A percentile compares a stretch with the other conserved stretches of the same genome.
phyloP scores from a whole-genome alignment of 2,113 vertebrate species.

The Malurus melanocephalus region DNA sequence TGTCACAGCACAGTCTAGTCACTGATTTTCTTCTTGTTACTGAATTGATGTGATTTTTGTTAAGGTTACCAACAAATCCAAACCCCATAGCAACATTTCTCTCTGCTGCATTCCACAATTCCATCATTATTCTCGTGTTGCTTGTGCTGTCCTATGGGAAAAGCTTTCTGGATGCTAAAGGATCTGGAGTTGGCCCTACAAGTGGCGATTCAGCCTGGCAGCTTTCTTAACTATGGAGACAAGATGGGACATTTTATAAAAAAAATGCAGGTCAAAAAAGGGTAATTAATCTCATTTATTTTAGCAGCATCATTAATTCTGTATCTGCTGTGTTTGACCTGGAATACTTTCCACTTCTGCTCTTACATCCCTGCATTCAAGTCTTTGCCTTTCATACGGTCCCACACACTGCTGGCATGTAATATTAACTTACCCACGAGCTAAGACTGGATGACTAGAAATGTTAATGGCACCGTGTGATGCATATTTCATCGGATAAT shows the following conservation, averaged over 20 bases:
- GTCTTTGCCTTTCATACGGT: neutral
- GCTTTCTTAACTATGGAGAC: neutral
- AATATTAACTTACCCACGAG: slow-evolving; percentile 21
- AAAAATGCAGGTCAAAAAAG: neutral
- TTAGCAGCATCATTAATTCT: slow-evolving; percentile 37
- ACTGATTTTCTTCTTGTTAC: neutral
- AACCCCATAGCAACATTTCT: neutral
- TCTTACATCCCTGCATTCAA: neutral
- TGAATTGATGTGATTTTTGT: neutral
- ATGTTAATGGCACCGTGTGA: slow-evolving; percentile 10
- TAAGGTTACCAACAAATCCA: neutral
- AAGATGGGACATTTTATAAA: neutral
- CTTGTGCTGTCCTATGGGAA: neutral
- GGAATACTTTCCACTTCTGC: slow-evolving; percentile 24
- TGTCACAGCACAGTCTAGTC: neutral
- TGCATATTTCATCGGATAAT: slow-evolving; percentile 64
- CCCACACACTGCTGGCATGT: slow-evolving; percentile 1
- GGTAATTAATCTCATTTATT: neutral
- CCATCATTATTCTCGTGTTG: neutral
- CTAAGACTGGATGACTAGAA: slow-evolving; percentile 36
- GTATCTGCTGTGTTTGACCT: slow-evolving; percentile 17
- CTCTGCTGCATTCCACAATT: neutral
- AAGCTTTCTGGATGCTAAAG: neutral
- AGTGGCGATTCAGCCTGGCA: neutral
- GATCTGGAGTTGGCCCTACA: neutral